Evolutionary conservation across 35 echinoderm and acorn worm genomes (phyloP).

Genomic region (Apostichopus parvimensis): DNA sequence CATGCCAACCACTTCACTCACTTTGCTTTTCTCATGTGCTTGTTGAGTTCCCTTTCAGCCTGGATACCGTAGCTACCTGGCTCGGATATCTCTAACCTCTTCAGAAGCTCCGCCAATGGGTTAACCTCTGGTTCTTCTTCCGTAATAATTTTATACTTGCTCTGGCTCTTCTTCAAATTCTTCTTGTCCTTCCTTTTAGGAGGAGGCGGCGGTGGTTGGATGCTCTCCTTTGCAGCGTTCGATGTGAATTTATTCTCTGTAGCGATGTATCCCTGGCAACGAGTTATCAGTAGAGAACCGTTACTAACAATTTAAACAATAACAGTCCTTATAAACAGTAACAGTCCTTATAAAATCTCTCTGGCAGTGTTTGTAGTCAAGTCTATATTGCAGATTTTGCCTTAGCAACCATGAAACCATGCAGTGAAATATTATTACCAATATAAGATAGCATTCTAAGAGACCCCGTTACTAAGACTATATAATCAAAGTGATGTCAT

Average conservation of each 20-base stretch:
- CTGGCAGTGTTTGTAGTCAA: constrained; percentile 84
- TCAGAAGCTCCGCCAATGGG: constrained; percentile 76
- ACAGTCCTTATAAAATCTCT: constrained; percentile 41
- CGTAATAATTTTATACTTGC: constrained; percentile 9
- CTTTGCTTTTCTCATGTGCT: constrained; percentile 76
- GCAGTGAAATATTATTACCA: too few relatives aligned
- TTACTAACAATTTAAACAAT: too few relatives aligned
- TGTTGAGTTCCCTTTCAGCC: constrained; percentile 75
- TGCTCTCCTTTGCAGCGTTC: constrained; percentile 82
- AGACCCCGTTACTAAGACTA: too few relatives aligned
- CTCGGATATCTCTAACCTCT: constrained; percentile 81
- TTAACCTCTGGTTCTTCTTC: constrained; percentile 51
- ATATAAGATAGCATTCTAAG: too few relatives aligned
- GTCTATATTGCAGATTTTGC: constrained; percentile 68
- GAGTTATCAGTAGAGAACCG: too few relatives aligned
- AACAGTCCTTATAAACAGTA: too few relatives aligned
- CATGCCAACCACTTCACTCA: not conserved
- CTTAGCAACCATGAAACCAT: constrained; percentile 57
- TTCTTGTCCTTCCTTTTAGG: constrained; percentile 76
- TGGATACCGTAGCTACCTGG: constrained; percentile 76
- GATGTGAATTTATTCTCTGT: constrained; percentile 78
- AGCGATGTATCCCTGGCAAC: constrained; percentile 77
- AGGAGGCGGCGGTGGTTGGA: constrained; percentile 51
- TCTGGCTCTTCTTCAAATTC: constrained; percentile 36
- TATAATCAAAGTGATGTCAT: too few relatives aligned